Evolutionary conservation across 2,113 vertebrate genomes (phyloP).

Genomic region (Meleagris gallopavo): DNA sequence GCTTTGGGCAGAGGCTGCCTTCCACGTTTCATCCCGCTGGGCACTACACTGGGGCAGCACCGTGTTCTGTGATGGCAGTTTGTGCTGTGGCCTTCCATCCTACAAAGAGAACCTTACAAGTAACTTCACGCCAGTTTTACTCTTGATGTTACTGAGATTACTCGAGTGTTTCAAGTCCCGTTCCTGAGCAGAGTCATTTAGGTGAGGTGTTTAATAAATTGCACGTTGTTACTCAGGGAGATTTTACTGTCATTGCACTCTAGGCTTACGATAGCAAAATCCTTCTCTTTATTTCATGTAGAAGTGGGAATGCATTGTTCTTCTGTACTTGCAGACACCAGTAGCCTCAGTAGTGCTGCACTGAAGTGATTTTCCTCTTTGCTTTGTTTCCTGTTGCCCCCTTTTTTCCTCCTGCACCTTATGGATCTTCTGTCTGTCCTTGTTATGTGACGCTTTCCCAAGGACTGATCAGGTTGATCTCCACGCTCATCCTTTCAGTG

Average conservation of each 20-base stretch:
- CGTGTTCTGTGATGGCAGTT: not conserved
- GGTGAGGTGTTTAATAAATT: not conserved
- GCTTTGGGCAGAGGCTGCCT: not conserved
- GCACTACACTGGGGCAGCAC: not conserved
- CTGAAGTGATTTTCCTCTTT: not conserved
- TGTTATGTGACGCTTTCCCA: not conserved
- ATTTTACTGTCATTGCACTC: not conserved
- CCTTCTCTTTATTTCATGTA: not conserved
- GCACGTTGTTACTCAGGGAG: not conserved
- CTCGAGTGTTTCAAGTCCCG: not conserved
- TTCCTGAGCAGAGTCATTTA: not conserved
- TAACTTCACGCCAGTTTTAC: not conserved
- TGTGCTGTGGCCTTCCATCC: not conserved
- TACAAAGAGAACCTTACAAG: not conserved
- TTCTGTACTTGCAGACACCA: not conserved
- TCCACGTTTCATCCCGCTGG: not conserved
- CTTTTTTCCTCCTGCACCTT: not conserved
- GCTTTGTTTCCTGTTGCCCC: accelerated
- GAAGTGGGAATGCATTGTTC: not conserved
- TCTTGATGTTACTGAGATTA: not conserved
- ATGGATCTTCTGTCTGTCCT: not conserved
- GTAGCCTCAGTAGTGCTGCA: not conserved
- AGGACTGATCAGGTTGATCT: not conserved
- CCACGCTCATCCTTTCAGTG: not conserved
- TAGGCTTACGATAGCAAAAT: not conserved